Conservation (phyloP, 2,113 vertebrate species). For the Polypterus bichir region DNA sequence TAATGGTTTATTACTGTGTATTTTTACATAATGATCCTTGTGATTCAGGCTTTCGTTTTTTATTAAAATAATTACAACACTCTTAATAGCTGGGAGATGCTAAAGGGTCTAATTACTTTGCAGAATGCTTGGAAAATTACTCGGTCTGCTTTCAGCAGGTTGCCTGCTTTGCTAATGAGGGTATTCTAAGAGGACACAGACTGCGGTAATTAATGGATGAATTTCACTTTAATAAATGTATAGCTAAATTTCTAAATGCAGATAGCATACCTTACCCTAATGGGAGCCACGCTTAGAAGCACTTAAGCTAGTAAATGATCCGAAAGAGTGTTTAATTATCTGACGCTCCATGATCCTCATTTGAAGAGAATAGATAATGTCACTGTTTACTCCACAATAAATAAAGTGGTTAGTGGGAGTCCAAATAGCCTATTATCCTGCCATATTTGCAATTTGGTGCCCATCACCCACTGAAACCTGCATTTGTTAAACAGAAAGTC, state of each 20-base stretch:
- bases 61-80: conserved; percentile 60
- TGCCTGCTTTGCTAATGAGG: conserved; percentile 63
- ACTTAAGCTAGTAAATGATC: conserved; percentile 78
- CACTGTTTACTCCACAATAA: conserved; percentile 32
- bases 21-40: conserved; percentile 66
- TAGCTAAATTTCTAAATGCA: conserved; percentile 89
- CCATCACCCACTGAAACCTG: not conserved
- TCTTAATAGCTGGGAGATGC: conserved; percentile 49
- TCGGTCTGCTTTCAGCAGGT: conserved; percentile 67
- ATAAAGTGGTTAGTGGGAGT: conserved; percentile 11
- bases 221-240: conserved; percentile 94
- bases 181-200: conserved; percentile 66
- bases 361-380: conserved; percentile 35
- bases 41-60: conserved; percentile 52
- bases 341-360: conserved; percentile 68
- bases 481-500: not conserved
- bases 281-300: conserved; percentile 64
- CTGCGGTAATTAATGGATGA: conserved; percentile 80
- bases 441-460: not conserved
- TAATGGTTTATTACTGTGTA: conserved; percentile 62
- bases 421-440: conserved; percentile 1
- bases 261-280: conserved; percentile 71
- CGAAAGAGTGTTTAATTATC: conserved; percentile 90
- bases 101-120: conserved; percentile 53
- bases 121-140: conserved; percentile 56